phyloP scores from a whole-genome alignment of 2,888 invertebrate species.

The Germaria angustata region DNA sequence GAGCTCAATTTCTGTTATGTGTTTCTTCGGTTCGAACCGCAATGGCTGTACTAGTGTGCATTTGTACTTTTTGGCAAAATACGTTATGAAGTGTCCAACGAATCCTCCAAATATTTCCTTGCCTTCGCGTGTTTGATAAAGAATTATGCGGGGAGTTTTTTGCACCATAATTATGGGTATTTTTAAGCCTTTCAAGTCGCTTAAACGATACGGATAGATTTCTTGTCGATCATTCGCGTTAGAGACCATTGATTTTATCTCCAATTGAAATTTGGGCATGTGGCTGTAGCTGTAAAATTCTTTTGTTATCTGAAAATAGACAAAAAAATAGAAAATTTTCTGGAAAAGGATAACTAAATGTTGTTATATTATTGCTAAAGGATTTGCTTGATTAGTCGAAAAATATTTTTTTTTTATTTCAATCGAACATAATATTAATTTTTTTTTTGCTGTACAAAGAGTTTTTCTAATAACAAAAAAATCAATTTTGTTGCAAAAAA shows the following conservation, averaged over 20 bases:
- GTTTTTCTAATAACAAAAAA: too few relatives aligned
- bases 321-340: background rate
- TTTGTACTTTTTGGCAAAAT: slow-evolving; percentile 72
- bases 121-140: slow-evolving; percentile 66
- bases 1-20: slow-evolving; percentile 67
- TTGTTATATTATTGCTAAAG: too few relatives aligned
- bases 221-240: background rate
- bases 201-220: slow-evolving; percentile 71
- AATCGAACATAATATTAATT: too few relatives aligned
- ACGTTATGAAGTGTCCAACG: slow-evolving; percentile 71
- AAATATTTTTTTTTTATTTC: too few relatives aligned
- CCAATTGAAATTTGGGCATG: slow-evolving; percentile 72
- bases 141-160: slow-evolving; percentile 72
- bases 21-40: slow-evolving; percentile 18
- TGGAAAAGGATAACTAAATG: too few relatives aligned
- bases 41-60: slow-evolving; percentile 68
- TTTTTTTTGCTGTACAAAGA: too few relatives aligned
- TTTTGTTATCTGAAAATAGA: slow-evolving; percentile 61
- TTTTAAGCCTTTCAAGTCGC: slow-evolving; percentile 70
- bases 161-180: slow-evolving; percentile 72
- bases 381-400: too few relatives aligned
- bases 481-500: too few relatives aligned
- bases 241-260: slow-evolving; percentile 27
- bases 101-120: slow-evolving; percentile 69
- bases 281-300: slow-evolving; percentile 71